Evolutionary conservation across 2,113 vertebrate species (phyloP), one percentile per base, ranked within the genome.

Genomic region (Dunckerocampus dactyliophorus): DNA sequence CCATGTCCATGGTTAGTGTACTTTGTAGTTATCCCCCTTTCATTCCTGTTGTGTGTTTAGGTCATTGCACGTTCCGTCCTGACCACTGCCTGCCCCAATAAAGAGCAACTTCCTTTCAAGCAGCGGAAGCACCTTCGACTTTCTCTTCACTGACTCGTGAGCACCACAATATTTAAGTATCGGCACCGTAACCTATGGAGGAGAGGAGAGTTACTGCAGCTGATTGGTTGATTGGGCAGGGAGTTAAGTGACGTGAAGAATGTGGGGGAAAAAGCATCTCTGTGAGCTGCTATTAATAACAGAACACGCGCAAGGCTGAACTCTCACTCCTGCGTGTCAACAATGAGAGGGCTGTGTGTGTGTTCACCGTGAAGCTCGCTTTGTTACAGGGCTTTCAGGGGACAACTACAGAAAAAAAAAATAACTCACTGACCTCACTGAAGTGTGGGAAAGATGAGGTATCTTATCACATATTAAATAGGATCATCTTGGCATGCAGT

Each of bases 261-360:
- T 62, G 1, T 16, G 69, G 43, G 45, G 14, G 42, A 56, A 72
- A 72, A 66, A 62, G 64, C 54, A 56, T 17, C 28, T 69, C 24
- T 63, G 19, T 19, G 42, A 54, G 39, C 42, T 60, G 63, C 73
- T 77, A 72, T 72, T 82, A 74, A 76, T 76, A 83, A 80, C 64
- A 69, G 52, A 68, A 56, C 49, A 51, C 53, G 34, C 43, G 60
- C 45, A 67, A 37, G 70, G 28, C 17, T 69, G 17, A 76, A 80
- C 67, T 48, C 39, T 55, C 48, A 43, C 24, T 56, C 5, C 50
- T 24, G 58, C 59, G 68, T 59, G 68, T 57, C 47, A 61, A 70
- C 74, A 76, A 58, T 34, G 21, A 21, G 39, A 31, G 20, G 16
- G 17, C 49, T 13, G 16, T 34, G 7, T 22, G 55, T 16, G 15